Evolutionary conservation across 2,797 vertebrate genomes (phyloP).

Genomic region (Danio choprae): DNA sequence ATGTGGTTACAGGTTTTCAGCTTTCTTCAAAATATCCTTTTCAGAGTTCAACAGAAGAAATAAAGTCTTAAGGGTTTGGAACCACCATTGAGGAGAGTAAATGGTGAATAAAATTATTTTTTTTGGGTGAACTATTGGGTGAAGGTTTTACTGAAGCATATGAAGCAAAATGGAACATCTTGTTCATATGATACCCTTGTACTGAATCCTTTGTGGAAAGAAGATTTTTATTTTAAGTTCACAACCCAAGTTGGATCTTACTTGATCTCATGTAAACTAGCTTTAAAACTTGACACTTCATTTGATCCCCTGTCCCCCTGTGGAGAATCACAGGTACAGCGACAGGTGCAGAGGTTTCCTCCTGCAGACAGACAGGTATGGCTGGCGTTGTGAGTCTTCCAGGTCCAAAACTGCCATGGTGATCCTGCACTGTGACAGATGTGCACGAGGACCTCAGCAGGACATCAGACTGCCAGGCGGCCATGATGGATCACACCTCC

Average conservation of each 20-base stretch:
- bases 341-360: conserved; percentile 22
- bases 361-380: conserved; percentile 3
- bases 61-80: too few relatives aligned
- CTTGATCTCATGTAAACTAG: neutral
- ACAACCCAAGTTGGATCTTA: too few relatives aligned
- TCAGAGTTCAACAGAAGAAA: too few relatives aligned
- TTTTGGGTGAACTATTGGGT: too few relatives aligned
- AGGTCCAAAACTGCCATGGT: neutral
- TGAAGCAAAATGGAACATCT: too few relatives aligned
- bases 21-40: too few relatives aligned
- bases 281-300: neutral
- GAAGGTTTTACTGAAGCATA: neutral
- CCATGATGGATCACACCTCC: conserved; percentile 47
- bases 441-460: conserved; percentile 9
- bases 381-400: conserved; percentile 9
- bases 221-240: neutral
- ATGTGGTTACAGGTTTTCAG: too few relatives aligned
- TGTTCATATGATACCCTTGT: neutral
- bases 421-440: conserved; percentile 39
- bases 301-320: neutral
- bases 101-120: too few relatives aligned
- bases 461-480: conserved; percentile 30
- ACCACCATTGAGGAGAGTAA: too few relatives aligned
- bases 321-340: neutral
- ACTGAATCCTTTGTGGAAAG: neutral